Base-by-base conservation (phyloP, 2,888 invertebrate genomes). In the Polylopha cassiicola region DNA sequence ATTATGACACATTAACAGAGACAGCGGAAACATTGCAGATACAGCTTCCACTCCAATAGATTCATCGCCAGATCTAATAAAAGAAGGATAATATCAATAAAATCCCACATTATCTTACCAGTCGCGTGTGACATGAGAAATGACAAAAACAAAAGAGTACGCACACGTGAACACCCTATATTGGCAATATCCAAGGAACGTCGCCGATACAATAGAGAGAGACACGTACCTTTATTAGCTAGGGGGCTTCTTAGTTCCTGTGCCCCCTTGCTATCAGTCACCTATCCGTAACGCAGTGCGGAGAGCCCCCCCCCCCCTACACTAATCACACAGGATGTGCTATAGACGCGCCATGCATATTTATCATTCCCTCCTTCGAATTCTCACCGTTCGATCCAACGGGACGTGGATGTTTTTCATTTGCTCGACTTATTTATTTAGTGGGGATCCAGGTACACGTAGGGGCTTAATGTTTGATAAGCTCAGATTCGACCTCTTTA, bases 261-360 rank as follows among this genome's bases (percentile, higher is more conserved):
- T 62, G 60, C 76, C 73, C 81, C 80, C 76, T 71, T 64, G 77
- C 76, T 81, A 82, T 82, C 82, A 79, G 77, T 82, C 84, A 85
- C 81, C 80, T 81, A 79, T 76, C 75, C 71, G 77, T 78, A 76
- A 78, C 80, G 74, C 68, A 61, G 65, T 61, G 66, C 61, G 58
- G 43, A 49, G 58, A 56, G 50, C 48, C 51, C 55, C 55, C 42
- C 44, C 61, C 72, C 72, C 71, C 71, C 66, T 64, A 61, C 73
- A 80, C 84, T 85, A 84, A 84, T 84, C 85, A 85, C 82, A 66
- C 80, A 82, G 84, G 80, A 80, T 79, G 81, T 69, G 76, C 70
- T 69, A 78, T 74, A 76, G 79, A 84, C 84, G 82, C 76, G 80
- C 74, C 77, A 81, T 84, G 85, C 85, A 85, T 85, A 85, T 84